Evolutionary conservation across 2,888 invertebrate species (phyloP).

Genomic region (Sinotaia quadrata): DNA sequence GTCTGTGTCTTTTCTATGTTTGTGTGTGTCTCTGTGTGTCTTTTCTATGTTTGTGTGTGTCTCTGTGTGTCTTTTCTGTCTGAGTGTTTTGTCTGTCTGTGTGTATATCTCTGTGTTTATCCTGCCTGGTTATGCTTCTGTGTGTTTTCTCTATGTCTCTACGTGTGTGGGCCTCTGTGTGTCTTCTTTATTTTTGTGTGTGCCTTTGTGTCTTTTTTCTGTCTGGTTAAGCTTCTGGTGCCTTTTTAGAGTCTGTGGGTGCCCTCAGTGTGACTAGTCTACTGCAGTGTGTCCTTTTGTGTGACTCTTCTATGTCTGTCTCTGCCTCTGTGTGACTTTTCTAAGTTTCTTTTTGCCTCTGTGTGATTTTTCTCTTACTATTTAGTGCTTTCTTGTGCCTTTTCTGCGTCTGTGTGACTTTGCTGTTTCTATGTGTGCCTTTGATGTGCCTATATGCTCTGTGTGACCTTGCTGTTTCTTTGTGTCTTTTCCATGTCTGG

Average conservation of each 20-base stretch:
- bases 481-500: too few species aligned
- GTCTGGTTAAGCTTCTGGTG: too few species aligned
- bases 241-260: too few species aligned
- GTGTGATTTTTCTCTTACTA: constrained; percentile 9
- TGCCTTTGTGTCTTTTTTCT: too few species aligned
- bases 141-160: not conserved
- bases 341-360: constrained; percentile 18
- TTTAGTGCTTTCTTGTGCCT: not conserved
- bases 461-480: too few species aligned
- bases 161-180: not conserved
- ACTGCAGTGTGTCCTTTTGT: not conserved
- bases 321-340: constrained; percentile 20
- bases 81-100: constrained; percentile 7
- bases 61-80: constrained; percentile 2
- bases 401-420: too few species aligned
- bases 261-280: not conserved
- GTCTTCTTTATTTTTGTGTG: not conserved
- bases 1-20: not conserved
- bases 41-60: constrained; percentile 15
- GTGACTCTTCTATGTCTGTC: constrained; percentile 4
- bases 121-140: not conserved
- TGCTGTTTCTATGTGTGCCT: too few species aligned
- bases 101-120: constrained; percentile 12
- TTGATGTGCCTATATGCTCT: too few species aligned
- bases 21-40: constrained; percentile 3